Percentiles rank a stretch among this genome's conserved stretches.
Evolutionary conservation across 2,888 invertebrate genomes (phyloP).

Genomic region (Minunthozetes semirufus): DNA sequence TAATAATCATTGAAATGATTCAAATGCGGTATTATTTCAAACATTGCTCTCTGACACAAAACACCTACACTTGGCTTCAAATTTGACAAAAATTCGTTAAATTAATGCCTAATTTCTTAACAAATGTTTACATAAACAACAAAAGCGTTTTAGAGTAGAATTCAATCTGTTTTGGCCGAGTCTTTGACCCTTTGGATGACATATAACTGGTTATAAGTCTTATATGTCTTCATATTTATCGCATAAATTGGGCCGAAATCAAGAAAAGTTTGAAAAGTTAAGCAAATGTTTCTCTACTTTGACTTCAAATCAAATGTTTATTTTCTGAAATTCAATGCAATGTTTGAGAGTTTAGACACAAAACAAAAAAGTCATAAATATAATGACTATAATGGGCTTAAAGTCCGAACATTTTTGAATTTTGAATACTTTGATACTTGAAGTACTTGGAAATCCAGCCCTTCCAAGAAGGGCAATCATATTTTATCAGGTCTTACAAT

Average conservation of each 20-base stretch:
- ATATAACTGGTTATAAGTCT: background rate
- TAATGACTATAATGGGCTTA: conserved; percentile 4
- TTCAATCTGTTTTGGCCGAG: background rate
- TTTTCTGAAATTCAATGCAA: conserved; percentile 11
- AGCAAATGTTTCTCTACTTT: background rate
- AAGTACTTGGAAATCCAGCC: background rate
- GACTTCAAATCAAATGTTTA: background rate
- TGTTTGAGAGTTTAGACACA: background rate
- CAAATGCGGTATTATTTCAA: background rate
- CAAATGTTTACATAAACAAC: background rate
- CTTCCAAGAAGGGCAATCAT: background rate
- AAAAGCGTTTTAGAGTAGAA: background rate
- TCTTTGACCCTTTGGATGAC: background rate
- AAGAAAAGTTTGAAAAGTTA: background rate
- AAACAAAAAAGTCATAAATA: background rate
- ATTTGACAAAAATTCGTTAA: conserved; percentile 6
- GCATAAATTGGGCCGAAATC: background rate
- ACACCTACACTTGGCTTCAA: conserved; percentile 1
- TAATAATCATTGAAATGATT: background rate
- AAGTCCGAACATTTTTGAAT: conserved; percentile 1
- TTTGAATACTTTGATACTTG: too few species aligned
- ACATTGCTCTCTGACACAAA: conserved; percentile 10
- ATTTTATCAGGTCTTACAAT: background rate
- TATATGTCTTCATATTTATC: conserved; percentile 1
- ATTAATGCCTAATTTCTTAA: background rate